Percentiles rank a stretch among this genome's conserved stretches.
Conservation (phyloP, 2,888 invertebrate species). For the Argyra leucocephala region DNA sequence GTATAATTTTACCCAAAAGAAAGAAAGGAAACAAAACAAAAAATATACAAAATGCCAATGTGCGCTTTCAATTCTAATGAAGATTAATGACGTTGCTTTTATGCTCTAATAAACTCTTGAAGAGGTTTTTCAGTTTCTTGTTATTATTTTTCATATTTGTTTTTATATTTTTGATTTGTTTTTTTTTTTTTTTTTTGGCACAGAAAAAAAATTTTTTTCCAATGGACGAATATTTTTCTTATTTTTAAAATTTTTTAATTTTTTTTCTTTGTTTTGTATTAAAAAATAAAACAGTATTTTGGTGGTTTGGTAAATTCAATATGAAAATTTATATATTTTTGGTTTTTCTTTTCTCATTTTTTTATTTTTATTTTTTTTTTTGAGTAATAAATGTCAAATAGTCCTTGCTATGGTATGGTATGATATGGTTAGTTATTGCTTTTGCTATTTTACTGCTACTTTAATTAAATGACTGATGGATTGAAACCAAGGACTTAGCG, state of each 20-base stretch:
- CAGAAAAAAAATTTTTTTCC: background rate
- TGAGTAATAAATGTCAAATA: constrained; percentile 1
- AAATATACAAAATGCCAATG: constrained; percentile 4
- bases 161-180: background rate
- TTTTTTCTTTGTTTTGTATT: background rate
- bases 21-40: background rate
- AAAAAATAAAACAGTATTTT: too few species aligned
- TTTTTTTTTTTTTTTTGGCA: too few species aligned
- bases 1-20: too few species aligned
- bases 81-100: constrained; percentile 26
- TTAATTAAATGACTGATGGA: constrained; percentile 2
- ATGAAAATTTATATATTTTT: too few species aligned
- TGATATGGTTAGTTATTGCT: background rate
- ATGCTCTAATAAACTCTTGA: constrained; percentile 21
- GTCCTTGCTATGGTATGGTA: background rate
- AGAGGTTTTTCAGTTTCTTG: constrained; percentile 14
- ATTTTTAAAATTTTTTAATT: background rate
- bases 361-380: background rate
- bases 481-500: background rate
- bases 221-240: background rate
- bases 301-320: too few species aligned
- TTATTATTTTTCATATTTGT: constrained; percentile 14
- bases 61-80: constrained; percentile 25
- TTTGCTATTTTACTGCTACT: background rate
- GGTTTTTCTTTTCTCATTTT: too few species aligned